Percentiles rank a stretch among this genome's conserved stretches.
These are phyloP conservation scores for Aphelenchoides avenae DNA, from an alignment of 1,140 invertebrate species.

Conservation along the genomic window DNA sequence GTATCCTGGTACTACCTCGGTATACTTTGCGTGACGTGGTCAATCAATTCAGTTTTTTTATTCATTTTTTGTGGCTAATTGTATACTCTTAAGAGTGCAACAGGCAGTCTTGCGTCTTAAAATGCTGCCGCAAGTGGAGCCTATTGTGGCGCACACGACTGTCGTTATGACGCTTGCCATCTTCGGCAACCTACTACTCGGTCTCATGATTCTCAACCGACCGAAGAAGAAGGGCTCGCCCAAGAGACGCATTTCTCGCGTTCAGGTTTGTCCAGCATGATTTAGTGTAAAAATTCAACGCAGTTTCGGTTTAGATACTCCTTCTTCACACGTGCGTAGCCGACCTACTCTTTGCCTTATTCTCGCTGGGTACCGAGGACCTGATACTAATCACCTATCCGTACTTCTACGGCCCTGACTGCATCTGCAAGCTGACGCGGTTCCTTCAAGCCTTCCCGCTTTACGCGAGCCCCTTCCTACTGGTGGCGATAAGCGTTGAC, in stretches of 20 bases:
- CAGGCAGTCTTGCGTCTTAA: no score
- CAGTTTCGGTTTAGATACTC: constrained; percentile 41
- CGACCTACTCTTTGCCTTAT: constrained; percentile 62
- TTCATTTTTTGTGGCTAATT: no score
- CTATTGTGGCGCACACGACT: no score
- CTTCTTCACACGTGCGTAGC: constrained; percentile 61
- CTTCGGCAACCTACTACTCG: constrained; percentile 49
- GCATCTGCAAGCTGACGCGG: constrained; percentile 57
- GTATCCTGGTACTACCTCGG: no score
- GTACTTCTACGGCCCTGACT: constrained; percentile 58
- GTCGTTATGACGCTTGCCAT: constrained; percentile 48
- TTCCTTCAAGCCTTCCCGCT: constrained; percentile 59
- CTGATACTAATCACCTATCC: constrained; percentile 46
- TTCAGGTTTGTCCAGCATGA: constrained; percentile 38
- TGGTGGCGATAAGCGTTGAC: constrained; percentile 52
- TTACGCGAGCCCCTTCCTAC: constrained; percentile 49
- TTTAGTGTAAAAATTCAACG: background rate
- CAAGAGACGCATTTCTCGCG: constrained; percentile 45
- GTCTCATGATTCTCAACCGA: constrained; percentile 50
- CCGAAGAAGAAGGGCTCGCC: constrained; percentile 38
- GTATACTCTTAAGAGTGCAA: no score
- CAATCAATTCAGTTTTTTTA: no score
- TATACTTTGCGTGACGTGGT: no score
- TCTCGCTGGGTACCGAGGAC: constrained; percentile 62
- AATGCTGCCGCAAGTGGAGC: no score